phyloP scores from a whole-genome alignment of 2,797 vertebrate genomes.

The Rhinophrynus dorsalis region DNA sequence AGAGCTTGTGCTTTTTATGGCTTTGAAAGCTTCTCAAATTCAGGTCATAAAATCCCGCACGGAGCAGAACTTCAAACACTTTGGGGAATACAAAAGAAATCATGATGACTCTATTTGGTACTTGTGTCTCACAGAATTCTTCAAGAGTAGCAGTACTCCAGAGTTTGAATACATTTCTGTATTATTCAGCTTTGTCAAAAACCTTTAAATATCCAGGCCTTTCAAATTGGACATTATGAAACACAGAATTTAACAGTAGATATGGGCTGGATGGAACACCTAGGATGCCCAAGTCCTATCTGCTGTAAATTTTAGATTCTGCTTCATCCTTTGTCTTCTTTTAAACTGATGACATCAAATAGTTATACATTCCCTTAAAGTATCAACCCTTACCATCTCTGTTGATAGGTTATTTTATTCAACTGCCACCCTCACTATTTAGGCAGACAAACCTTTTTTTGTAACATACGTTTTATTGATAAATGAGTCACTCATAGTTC shows the following conservation, averaged over 20 bases:
- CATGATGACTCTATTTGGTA: constrained; percentile 6
- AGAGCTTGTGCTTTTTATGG: no score
- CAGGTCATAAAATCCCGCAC: background rate
- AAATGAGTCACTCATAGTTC: no score
- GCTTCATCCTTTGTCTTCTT: constrained; percentile 15
- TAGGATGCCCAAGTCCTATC: background rate
- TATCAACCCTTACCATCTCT: no score
- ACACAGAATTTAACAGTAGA: constrained; percentile 10
- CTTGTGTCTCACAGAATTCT: constrained; percentile 16
- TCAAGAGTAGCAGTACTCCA: background rate
- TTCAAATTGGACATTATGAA: constrained; percentile 10
- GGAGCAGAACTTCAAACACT: constrained; percentile 29
- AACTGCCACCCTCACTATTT: background rate
- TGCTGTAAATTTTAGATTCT: constrained; percentile 1
- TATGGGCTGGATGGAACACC: constrained; percentile 10
- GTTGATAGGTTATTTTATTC: no score
- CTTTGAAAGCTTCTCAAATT: constrained; percentile 18
- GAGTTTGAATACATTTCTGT: constrained; percentile 25
- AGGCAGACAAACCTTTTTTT: no score
- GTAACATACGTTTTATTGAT: no score
- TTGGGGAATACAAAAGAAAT: constrained; percentile 4
- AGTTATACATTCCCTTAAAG: background rate
- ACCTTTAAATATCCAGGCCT: constrained; percentile 3
- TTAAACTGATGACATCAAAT: constrained; percentile 14
- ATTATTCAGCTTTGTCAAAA: constrained; percentile 14